Evolutionary conservation across 2,888 invertebrate genomes (phyloP).

Genomic region (Meiosimyza platycephala): DNA sequence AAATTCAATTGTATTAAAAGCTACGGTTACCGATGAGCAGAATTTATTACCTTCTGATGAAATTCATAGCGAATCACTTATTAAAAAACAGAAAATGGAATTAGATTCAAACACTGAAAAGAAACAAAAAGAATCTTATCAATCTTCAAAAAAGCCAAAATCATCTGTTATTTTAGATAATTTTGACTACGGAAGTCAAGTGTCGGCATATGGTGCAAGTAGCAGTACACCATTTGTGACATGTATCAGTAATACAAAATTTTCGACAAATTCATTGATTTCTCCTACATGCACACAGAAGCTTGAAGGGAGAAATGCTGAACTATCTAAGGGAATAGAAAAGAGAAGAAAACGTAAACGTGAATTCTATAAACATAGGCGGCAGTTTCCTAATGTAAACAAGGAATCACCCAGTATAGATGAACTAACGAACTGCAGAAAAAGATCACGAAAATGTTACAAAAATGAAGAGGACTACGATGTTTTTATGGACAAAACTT

Average conservation of each 20-base stretch:
- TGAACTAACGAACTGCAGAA: slow-evolving; percentile 3
- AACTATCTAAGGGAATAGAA: neutral
- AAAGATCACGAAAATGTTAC: slow-evolving; percentile 17
- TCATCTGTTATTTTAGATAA: neutral
- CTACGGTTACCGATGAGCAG: too few relatives aligned
- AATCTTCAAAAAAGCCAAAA: slow-evolving; percentile 7
- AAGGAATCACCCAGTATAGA: neutral
- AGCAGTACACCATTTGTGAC: neutral
- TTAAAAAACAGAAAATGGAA: too few relatives aligned
- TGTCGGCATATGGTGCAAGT: neutral
- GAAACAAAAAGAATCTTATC: too few relatives aligned
- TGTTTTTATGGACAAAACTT: slow-evolving; percentile 23
- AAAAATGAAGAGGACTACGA: slow-evolving; percentile 31
- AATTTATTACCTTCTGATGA: too few relatives aligned
- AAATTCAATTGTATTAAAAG: too few relatives aligned
- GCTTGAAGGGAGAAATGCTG: neutral
- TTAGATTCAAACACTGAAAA: too few relatives aligned
- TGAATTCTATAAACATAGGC: slow-evolving; percentile 6
- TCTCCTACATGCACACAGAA: neutral
- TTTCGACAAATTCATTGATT: slow-evolving; percentile 1
- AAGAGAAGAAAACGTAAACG: slow-evolving; percentile 28
- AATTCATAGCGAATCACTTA: too few relatives aligned
- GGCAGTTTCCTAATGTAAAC: neutral
- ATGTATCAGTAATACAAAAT: neutral
- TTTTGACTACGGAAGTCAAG: too few relatives aligned